phyloP scores from a whole-genome alignment of 2,888 invertebrate species.

The Diploptera punctata region DNA sequence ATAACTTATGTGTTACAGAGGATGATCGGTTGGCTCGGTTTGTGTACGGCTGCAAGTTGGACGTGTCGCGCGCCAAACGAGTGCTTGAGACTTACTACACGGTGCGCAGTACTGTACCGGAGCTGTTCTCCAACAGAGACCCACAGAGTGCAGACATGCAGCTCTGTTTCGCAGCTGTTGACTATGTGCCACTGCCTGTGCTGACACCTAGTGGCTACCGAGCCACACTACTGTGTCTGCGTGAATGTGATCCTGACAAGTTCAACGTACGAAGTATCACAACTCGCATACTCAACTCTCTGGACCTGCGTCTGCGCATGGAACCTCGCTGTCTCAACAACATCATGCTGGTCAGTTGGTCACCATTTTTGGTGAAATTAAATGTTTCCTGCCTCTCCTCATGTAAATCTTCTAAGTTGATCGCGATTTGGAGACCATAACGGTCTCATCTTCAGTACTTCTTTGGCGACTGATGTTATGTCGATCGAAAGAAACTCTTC shows the following conservation, averaged over 20 bases:
- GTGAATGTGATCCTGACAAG: slow-evolving; percentile 49
- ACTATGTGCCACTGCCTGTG: slow-evolving; percentile 52
- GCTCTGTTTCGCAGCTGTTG: slow-evolving; percentile 50
- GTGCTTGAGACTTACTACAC: slow-evolving; percentile 54
- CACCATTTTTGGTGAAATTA: too few relatives aligned
- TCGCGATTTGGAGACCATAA: too few relatives aligned
- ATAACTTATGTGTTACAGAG: slow-evolving; percentile 47
- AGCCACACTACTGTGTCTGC: slow-evolving; percentile 51
- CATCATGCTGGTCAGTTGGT: slow-evolving; percentile 48
- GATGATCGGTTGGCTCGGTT: slow-evolving; percentile 52
- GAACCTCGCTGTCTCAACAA: slow-evolving; percentile 53
- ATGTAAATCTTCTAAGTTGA: too few relatives aligned
- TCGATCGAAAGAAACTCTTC: too few relatives aligned
- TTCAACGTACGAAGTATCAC: slow-evolving; percentile 51
- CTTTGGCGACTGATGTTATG: too few relatives aligned
- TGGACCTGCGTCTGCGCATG: slow-evolving; percentile 52
- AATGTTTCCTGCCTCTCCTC: too few relatives aligned
- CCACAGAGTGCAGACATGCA: slow-evolving; percentile 51
- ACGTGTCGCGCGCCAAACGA: slow-evolving; percentile 53
- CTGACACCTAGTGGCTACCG: slow-evolving; percentile 53
- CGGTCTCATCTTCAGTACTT: too few relatives aligned
- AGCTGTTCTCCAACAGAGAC: slow-evolving; percentile 53
- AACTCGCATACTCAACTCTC: slow-evolving; percentile 53
- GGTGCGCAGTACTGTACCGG: slow-evolving; percentile 52
- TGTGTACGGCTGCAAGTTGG: slow-evolving; percentile 55